Conservation (phyloP, 2,888 invertebrate species). For the Malachius bipustulatus region DNA sequence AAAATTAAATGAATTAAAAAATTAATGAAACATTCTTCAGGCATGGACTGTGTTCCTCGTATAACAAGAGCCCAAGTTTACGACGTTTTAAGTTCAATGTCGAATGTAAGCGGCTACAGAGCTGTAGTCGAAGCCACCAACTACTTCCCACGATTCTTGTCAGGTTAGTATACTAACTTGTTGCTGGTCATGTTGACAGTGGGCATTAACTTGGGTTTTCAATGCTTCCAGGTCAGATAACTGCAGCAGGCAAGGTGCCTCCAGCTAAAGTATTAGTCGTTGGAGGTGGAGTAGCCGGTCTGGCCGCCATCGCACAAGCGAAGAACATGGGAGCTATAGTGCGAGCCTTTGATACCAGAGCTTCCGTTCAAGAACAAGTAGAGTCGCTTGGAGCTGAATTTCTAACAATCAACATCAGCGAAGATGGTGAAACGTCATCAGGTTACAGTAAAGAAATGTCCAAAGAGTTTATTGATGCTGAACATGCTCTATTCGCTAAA, state of each 20-base stretch:
- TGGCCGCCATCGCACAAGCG: slow-evolving; percentile 77
- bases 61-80: slow-evolving; percentile 83
- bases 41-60: slow-evolving; percentile 82
- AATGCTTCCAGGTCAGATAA: slow-evolving; percentile 66
- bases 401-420: slow-evolving; percentile 64
- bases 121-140: slow-evolving; percentile 84
- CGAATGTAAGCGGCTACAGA: slow-evolving; percentile 78
- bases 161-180: slow-evolving; percentile 44
- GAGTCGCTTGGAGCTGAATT: slow-evolving; percentile 84
- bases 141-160: slow-evolving; percentile 81
- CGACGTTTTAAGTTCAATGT: slow-evolving; percentile 85
- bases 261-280: slow-evolving; percentile 80
- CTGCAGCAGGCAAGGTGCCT: slow-evolving; percentile 80
- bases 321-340: slow-evolving; percentile 84
- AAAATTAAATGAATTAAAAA: no score
- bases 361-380: slow-evolving; percentile 72
- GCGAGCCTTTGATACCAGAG: slow-evolving; percentile 75
- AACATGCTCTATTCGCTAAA: slow-evolving; percentile 74
- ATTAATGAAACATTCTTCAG: no score
- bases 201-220: not conserved
- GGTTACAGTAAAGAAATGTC: slow-evolving; percentile 84
- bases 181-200: not conserved
- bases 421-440: slow-evolving; percentile 59
- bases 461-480: slow-evolving; percentile 72
- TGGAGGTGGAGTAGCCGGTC: slow-evolving; percentile 82